Base-by-base conservation (phyloP, 2,113 vertebrate species). In the Odobenus rosmarus region DNA sequence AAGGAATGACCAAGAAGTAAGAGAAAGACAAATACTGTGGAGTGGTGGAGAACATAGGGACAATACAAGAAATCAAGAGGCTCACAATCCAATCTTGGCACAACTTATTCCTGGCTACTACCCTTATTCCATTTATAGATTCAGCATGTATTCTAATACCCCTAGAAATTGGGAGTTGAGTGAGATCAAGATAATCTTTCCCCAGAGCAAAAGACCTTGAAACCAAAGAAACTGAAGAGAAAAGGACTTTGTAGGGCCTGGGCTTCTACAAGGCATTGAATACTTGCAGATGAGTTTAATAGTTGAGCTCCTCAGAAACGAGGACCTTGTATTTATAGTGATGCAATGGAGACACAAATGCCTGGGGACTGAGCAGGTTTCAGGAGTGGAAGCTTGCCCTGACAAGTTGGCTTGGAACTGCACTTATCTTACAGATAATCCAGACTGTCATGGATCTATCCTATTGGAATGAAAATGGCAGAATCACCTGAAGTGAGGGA, bases 241-340 rank as follows among this genome's bases (percentile, higher is more conserved):
- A 79, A 59, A 91, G 71, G 93, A 87, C 13, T 49, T 71, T 95
- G 42, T 93, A 71, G 88, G 1, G 85, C 96, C 93, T 77, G 83
- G 93, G 15, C 90, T 98, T 95, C 26, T 36, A 82, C 21, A 88
- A 97, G 94, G 88, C 64, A 77, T 0, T 0, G 24, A 0, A 12
- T 88, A 81, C 95, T 89, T 96, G 86, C 64, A 98, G 98, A 98
- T 98, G 98, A 98, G 97, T 98, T 98, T 98, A 98, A 46, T 98
- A 98, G 97, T 96, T 88, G 94, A 39, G 57, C 80, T 95, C 2
- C 81, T 96, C 88, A 72, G 92, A 82, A 95, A 87, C 0, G 0
- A 57, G 88, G 89, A 85, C 88, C 53, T 96, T 79, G 42, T 96
- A 88, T 98, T 98, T 98, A 98, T 46, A 94, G 92, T 87, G 97